phyloP scores from a whole-genome alignment of 2,797 vertebrate species.

The Enteromius viviparus region DNA sequence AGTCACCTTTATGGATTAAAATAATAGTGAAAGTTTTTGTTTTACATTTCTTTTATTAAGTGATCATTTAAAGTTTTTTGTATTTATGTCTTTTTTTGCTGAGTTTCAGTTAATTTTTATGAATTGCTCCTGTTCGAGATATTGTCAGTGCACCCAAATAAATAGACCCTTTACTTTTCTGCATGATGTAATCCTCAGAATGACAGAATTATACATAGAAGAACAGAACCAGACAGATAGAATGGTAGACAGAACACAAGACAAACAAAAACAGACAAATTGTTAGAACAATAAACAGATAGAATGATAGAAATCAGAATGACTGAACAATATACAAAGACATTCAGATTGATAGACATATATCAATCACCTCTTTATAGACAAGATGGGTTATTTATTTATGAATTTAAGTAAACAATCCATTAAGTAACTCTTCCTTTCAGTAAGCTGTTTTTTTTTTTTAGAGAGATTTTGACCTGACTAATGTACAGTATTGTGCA shows the following conservation, averaged over 20 bases:
- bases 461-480: background rate
- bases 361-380: no score
- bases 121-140: no score
- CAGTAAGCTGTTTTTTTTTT: background rate
- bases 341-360: background rate
- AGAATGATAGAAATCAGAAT: background rate
- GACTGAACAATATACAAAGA: background rate
- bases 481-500: conserved; percentile 31
- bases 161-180: no score
- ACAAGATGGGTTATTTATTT: background rate
- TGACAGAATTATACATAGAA: background rate
- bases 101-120: no score
- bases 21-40: no score
- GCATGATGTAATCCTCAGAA: background rate
- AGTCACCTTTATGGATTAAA: no score
- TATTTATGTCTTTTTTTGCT: no score
- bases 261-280: background rate
- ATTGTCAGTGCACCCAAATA: no score
- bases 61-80: no score
- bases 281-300: no score
- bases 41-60: no score
- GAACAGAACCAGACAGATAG: background rate
- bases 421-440: background rate
- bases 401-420: background rate
- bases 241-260: background rate